Evolutionary conservation across 2,888 invertebrate genomes (phyloP).

Genomic region (Cephus pygmeus): DNA sequence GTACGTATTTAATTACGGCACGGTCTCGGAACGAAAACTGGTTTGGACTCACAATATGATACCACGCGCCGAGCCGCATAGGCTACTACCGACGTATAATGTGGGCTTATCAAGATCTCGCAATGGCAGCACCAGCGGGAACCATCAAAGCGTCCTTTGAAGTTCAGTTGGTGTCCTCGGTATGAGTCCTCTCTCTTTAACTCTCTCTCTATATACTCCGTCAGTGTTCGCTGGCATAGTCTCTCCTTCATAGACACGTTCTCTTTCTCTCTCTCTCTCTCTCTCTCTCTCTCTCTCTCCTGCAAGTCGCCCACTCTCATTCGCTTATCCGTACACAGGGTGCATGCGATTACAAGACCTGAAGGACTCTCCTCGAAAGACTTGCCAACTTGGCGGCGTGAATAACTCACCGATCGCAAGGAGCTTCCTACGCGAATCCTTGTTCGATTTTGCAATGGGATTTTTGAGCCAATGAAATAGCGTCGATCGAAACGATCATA

Average conservation of each 20-base stretch:
- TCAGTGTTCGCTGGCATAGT: slow-evolving; percentile 11
- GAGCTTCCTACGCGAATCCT: not conserved
- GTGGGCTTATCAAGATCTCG: slow-evolving; percentile 62
- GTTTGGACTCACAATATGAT: slow-evolving; percentile 52
- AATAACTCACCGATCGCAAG: not conserved
- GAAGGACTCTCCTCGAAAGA: not conserved
- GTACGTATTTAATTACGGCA: slow-evolving; percentile 55
- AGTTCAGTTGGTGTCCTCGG: slow-evolving; percentile 58
- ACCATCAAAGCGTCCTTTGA: slow-evolving; percentile 64
- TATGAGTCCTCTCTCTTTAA: slow-evolving; percentile 15
- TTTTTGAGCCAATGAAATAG: not conserved
- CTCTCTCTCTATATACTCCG: slow-evolving; percentile 13
- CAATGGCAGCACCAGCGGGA: slow-evolving; percentile 58
- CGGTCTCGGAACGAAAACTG: slow-evolving; percentile 49
- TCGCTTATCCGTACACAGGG: slow-evolving; percentile 5
- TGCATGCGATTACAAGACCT: not conserved
- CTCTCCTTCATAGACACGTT: slow-evolving; percentile 29
- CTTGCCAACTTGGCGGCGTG: not conserved
- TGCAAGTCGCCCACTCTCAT: slow-evolving; percentile 22
- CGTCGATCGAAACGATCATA: not conserved
- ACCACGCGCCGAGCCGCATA: slow-evolving; percentile 28
- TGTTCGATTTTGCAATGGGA: not conserved
- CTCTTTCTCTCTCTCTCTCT: too few relatives aligned
- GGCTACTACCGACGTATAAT: slow-evolving; percentile 53
- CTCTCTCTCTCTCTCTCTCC: slow-evolving; percentile 9